phyloP scores from a whole-genome alignment of 2,113 vertebrate genomes.

The Tursiops truncatus region DNA sequence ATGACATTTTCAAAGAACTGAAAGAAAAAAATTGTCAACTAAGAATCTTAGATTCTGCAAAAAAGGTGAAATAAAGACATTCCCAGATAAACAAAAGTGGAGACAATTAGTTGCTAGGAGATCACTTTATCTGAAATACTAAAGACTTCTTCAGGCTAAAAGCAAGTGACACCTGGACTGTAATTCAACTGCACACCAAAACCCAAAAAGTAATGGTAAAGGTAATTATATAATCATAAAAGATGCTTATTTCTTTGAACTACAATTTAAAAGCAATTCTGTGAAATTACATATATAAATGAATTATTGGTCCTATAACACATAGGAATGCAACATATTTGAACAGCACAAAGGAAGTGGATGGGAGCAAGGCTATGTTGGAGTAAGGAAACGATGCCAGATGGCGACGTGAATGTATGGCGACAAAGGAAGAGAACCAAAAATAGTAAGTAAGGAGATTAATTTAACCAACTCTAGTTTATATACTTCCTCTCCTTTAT shows the following conservation, averaged over 20 bases:
- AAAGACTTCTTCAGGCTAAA: background rate
- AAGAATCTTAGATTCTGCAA: background rate
- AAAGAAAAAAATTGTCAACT: background rate
- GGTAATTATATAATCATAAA: background rate
- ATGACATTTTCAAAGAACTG: background rate
- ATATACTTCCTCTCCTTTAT: background rate
- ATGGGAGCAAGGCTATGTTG: background rate
- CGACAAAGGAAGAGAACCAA: background rate
- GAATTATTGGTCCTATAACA: background rate
- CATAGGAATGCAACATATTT: background rate
- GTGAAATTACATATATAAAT: background rate
- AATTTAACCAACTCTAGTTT: background rate
- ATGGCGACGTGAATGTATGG: background rate
- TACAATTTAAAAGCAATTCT: background rate
- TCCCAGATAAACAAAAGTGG: background rate
- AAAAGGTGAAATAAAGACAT: background rate
- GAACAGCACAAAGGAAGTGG: background rate
- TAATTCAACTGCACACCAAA: background rate
- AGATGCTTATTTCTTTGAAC: background rate
- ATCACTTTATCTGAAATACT: background rate
- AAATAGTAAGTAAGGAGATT: background rate
- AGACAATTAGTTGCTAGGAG: background rate
- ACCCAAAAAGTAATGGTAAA: background rate
- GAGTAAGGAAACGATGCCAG: background rate
- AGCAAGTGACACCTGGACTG: background rate